These are phyloP conservation scores for Microcebus griseorufus DNA, from an alignment of 2,113 vertebrate genomes.

Conservation along the genomic window DNA sequence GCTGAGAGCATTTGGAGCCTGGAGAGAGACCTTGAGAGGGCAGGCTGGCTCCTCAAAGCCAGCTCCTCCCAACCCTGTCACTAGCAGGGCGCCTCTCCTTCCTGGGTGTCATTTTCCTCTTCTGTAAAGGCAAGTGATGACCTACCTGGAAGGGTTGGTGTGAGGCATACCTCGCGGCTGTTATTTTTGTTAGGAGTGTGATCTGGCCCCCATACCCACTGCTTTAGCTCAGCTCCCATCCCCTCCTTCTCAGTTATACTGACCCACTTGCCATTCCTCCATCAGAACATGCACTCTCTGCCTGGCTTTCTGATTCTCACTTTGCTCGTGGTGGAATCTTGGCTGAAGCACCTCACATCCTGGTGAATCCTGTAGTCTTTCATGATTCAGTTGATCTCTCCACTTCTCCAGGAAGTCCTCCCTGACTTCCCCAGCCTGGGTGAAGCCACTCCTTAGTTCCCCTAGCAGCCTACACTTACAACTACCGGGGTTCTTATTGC, in stretches of 20 bases:
- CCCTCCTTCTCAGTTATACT: background rate
- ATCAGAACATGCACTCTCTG: background rate
- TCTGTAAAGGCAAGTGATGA: background rate
- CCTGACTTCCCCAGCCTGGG: background rate
- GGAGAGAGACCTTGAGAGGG: background rate
- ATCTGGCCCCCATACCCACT: background rate
- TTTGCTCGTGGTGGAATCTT: background rate
- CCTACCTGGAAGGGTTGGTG: background rate
- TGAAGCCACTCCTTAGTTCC: background rate
- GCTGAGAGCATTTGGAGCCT: background rate
- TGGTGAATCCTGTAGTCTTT: background rate
- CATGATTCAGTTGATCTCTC: background rate
- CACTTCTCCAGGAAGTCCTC: background rate
- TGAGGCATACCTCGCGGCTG: background rate
- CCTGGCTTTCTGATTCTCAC: background rate
- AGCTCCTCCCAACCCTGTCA: background rate
- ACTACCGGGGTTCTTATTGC: background rate
- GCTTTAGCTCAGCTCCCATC: background rate
- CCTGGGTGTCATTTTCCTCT: background rate
- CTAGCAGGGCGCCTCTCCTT: background rate
- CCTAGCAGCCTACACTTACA: background rate
- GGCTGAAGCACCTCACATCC: background rate
- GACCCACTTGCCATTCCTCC: background rate
- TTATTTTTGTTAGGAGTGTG: background rate
- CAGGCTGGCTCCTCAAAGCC: background rate